Conservation (phyloP, 1,140 invertebrate genomes). For the Luehdorfia chinensis region DNA sequence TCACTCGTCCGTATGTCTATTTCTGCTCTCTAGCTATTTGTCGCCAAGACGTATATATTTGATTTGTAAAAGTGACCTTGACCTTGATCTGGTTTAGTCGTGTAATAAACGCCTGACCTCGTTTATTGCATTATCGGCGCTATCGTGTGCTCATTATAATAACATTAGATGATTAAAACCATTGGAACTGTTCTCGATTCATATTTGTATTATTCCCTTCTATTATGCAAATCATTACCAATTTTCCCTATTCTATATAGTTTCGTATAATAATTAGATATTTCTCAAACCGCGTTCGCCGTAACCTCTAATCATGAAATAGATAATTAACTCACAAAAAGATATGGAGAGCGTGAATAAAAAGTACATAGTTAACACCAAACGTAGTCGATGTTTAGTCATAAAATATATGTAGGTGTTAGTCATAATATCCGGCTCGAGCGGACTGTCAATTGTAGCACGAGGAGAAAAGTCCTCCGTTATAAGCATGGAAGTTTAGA, state of each 20-base stretch:
- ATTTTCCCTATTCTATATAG: too few species aligned
- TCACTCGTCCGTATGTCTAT: constrained; percentile 46
- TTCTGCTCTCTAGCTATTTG: constrained; percentile 55
- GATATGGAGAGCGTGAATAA: constrained; percentile 2
- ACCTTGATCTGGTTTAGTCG: constrained; percentile 73
- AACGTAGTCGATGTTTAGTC: background rate
- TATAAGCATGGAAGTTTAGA: too few species aligned
- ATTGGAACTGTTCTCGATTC: constrained; percentile 36
- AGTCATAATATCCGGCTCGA: constrained; percentile 9
- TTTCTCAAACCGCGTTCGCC: background rate
- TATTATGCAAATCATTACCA: constrained; percentile 6
- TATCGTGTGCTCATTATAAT: constrained; percentile 66
- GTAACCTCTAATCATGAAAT: background rate
- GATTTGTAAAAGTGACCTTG: constrained; percentile 76
- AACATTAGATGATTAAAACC: constrained; percentile 53
- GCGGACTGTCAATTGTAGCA: background rate
- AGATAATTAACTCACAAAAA: constrained; percentile 1
- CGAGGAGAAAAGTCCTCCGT: background rate
- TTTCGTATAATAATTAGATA: too few species aligned
- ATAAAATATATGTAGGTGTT: constrained; percentile 7
- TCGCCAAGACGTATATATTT: constrained; percentile 64
- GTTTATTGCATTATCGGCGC: constrained; percentile 67
- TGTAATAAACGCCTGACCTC: constrained; percentile 72
- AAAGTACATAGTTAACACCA: too few species aligned
- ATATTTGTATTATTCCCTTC: constrained; percentile 25